Evolutionary conservation across 2,797 vertebrate genomes (phyloP), one percentile per base, ranked within the genome.

Genomic region (Molossus molossus): DNA sequence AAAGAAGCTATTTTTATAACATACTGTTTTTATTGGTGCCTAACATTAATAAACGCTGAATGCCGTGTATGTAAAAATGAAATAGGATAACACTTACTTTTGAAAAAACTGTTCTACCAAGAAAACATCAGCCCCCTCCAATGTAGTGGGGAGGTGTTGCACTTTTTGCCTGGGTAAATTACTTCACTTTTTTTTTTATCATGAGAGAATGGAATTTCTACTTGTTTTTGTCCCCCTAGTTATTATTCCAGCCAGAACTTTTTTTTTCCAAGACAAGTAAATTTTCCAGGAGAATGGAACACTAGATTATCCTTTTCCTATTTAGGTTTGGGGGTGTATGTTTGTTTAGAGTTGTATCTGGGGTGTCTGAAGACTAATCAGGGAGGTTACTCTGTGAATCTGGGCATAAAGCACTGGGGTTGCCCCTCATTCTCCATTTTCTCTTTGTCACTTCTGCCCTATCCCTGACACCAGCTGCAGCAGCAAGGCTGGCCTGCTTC

Each of bases 1-100:
- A 55, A 92, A 57, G 50, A 90, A 83, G 67, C 94, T 92, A 29
- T 72, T 73, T 94, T 97, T 91, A 90, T 82, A 77, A 60, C 2
- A 17, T 73, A 84, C 50, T 69, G 10, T 45, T 89, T 95, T 87
- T 75, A 48, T 91, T 88, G 84, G 81, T 91, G 60, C 14, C 3
- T 91, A 62, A 58, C 25, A 21, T 50, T 67, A 72, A 67, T 62
- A 70, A 81, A 77, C 37, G 72, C 20, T 87, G 69, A 65, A 57
- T 20, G 4, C 14, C 18, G 0, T 67, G 57, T 73, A 60, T 27
- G 37, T 9, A 86, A 27, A 90, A 48, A 40, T 69, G 18, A 86
- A 87, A 10, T 53, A 82, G 29, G 45, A 55, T 57, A 82, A 67
- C 2, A 0, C n/a, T 90, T 40, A 27, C 18, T 83, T 95, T 65